Conservation (phyloP, 1,140 invertebrate genomes). For the Anoplolepis gracilipes region DNA sequence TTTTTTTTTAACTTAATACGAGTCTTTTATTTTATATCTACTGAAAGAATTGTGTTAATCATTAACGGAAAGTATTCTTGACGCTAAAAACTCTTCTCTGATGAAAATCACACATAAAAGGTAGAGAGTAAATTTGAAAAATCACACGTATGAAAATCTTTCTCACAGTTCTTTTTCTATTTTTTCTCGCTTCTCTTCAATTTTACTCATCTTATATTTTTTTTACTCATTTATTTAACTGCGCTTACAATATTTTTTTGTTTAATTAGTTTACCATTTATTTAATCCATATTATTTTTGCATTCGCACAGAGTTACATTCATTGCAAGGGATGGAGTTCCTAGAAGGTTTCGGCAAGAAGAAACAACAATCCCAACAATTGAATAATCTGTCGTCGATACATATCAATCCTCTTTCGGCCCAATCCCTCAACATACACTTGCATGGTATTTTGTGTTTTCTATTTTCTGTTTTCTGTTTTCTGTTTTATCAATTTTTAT, state of each 20-base stretch:
- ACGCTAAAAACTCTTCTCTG: neutral
- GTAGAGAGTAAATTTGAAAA: neutral
- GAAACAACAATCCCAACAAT: slow-evolving; percentile 80
- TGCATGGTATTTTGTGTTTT: slow-evolving; percentile 90
- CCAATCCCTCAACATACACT: slow-evolving; percentile 94
- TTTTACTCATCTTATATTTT: neutral
- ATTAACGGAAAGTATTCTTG: too few relatives aligned
- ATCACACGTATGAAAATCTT: neutral
- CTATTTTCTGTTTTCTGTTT: too few relatives aligned
- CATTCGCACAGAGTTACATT: slow-evolving; percentile 80
- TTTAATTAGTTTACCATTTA: slow-evolving; percentile 15
- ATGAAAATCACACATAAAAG: neutral
- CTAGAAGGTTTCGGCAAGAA: slow-evolving; percentile 85
- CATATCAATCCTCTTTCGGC: slow-evolving; percentile 88
- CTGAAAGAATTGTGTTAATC: neutral
- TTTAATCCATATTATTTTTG: slow-evolving; percentile 73
- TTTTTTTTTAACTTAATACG: too few relatives aligned
- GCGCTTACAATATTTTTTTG: neutral
- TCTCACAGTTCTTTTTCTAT: neutral
- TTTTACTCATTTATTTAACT: slow-evolving; percentile 17
- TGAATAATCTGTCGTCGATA: slow-evolving; percentile 79
- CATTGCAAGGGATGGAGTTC: slow-evolving; percentile 85
- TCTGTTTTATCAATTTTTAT: slow-evolving; percentile 1
- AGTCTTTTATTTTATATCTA: neutral
- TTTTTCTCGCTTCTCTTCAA: neutral